phyloP scores from a whole-genome alignment of 2,797 vertebrate species.

The Anguilla pacifica region DNA sequence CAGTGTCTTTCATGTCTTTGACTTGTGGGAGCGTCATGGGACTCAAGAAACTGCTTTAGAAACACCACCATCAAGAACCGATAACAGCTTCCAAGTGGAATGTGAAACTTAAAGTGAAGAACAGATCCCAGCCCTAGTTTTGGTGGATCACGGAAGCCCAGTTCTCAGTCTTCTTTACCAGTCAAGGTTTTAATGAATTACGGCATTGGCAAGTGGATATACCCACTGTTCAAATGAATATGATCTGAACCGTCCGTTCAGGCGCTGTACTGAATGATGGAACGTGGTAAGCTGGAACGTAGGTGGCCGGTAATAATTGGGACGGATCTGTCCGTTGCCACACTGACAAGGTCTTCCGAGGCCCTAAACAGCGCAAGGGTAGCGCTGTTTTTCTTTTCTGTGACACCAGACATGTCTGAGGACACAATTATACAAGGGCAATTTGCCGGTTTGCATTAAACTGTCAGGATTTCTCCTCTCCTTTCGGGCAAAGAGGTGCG shows the following conservation, averaged over 20 bases:
- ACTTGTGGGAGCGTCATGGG: background rate
- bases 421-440: conserved; percentile 4
- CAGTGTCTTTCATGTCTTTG: background rate
- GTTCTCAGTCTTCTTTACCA: background rate
- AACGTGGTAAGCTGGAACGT: background rate
- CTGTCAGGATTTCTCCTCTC: conserved; percentile 8
- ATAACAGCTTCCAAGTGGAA: background rate
- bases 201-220: background rate
- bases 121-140: too few species aligned
- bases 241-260: background rate
- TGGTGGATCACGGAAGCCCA: background rate
- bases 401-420: background rate
- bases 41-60: background rate
- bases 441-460: conserved; percentile 11
- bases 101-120: background rate
- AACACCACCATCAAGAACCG: background rate
- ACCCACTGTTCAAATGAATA: background rate
- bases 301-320: background rate
- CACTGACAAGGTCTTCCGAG: background rate
- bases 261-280: background rate
- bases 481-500: background rate
- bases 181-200: background rate
- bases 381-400: background rate
- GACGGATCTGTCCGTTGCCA: background rate
- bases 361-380: background rate